Conservation (phyloP, 1,140 invertebrate genomes). For the Solen grandis region DNA sequence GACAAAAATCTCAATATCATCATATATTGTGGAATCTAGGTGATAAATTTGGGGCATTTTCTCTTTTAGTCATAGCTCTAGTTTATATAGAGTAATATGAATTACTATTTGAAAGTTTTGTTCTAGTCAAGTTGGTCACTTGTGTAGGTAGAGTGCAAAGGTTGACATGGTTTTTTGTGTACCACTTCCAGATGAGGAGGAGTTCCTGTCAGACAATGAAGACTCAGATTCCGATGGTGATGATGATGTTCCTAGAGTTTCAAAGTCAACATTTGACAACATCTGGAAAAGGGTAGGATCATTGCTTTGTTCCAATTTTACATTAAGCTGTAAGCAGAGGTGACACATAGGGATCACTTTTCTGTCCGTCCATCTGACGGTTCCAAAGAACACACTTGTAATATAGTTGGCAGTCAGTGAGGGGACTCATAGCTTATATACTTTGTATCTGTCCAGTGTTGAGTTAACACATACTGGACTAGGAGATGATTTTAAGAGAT, state of each 20-base stretch:
- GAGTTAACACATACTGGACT: background rate
- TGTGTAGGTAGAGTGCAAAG: no score
- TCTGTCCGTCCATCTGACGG: no score
- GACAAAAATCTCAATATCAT: no score
- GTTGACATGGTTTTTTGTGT: no score
- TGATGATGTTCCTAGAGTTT: slow-evolving; percentile 38
- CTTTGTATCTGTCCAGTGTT: background rate
- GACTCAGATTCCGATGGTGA: slow-evolving; percentile 34
- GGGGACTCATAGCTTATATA: no score
- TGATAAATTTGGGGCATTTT: no score
- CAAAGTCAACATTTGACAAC: slow-evolving; percentile 58
- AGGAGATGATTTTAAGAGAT: background rate
- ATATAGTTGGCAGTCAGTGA: background rate
- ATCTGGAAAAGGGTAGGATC: slow-evolving; percentile 44
- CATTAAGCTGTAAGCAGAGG: background rate
- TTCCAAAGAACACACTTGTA: background rate
- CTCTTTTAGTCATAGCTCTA: no score
- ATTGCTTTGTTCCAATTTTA: background rate
- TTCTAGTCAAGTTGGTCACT: no score
- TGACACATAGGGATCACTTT: no score
- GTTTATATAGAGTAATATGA: no score
- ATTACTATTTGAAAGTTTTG: no score
- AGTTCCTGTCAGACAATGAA: slow-evolving; percentile 14
- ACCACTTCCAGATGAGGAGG: background rate
- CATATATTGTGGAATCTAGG: no score